A percentile compares a stretch with the other conserved stretches of the same genome.
Conservation (phyloP, 1,140 invertebrate genomes). For the Achroia grisella region DNA sequence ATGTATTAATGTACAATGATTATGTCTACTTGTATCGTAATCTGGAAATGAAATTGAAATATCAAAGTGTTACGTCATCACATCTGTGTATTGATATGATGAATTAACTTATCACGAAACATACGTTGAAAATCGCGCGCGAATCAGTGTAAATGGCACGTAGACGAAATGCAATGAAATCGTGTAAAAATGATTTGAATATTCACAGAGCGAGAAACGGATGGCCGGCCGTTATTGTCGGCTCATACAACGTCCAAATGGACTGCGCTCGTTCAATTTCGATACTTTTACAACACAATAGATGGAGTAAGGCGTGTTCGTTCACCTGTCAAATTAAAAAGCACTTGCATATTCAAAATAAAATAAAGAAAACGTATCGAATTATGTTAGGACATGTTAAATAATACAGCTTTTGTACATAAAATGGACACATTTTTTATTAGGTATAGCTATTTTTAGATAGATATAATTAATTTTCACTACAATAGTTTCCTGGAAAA, state of each 20-base stretch:
- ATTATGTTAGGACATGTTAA: neutral
- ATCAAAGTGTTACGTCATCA: no score
- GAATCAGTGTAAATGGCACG: constrained; percentile 41
- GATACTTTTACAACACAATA: constrained; percentile 70
- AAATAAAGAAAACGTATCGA: constrained; percentile 31
- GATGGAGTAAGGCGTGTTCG: constrained; percentile 56
- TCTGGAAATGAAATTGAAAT: no score
- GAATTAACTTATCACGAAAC: constrained; percentile 45
- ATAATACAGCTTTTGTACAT: neutral
- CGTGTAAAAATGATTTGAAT: constrained; percentile 59
- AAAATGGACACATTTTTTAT: neutral
- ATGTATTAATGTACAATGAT: no score
- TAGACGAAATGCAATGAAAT: constrained; percentile 51
- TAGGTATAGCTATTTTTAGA: no score
- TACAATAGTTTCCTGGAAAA: no score
- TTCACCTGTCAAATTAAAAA: constrained; percentile 68
- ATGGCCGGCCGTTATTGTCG: constrained; percentile 53
- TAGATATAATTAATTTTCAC: no score
- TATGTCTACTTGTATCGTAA: no score
- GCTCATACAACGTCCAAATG: constrained; percentile 56
- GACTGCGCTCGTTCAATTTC: constrained; percentile 64
- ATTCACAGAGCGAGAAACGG: constrained; percentile 56
- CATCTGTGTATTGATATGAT: no score
- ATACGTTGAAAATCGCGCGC: constrained; percentile 13
- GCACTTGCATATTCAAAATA: constrained; percentile 66